Evolutionary conservation across 2,113 vertebrate genomes (phyloP), one percentile per base, ranked within the genome.

Genomic region (Dicaeum eximium): DNA sequence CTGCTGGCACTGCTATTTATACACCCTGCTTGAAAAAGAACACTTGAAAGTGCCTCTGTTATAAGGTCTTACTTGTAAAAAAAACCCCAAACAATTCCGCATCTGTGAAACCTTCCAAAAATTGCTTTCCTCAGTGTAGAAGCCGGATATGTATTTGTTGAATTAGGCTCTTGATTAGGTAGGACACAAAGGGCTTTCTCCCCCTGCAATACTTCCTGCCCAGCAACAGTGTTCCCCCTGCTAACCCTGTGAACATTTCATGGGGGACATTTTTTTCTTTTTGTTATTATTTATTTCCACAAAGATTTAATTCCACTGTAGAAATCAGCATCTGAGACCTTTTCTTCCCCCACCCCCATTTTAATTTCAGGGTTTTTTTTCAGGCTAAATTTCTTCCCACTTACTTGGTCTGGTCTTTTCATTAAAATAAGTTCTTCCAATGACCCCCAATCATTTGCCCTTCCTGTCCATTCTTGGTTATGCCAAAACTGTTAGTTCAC

Each of bases 401-500:
- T 79, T 71, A 77, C 78, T 81, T 66, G 86, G 70, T 74, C 79
- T 89, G 95, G 58, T 51, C 47, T 91, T 96, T 77, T 82, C 81
- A 93, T 97, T 93, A 94, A 92, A 94, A 70, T 69, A 64, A 92
- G 95, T 91, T 96, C 91, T 97, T 91, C 92, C 95, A 69, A 77
- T 93, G 97, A 94, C 95, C 93, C 92, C 95, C 93, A 84, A 88
- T 97, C 95, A 91, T 87, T 84, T 97, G 89, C 96, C 93, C 94
- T 98, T 97, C 97, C 98, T 89, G 95, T 95, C 75, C 91, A 58
- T 86, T 89, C 91, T 90, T 96, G 97, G 91, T 90, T 92, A 95
- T 96, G 97, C 96, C 96, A 96, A 97, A 98, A 95, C 92, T 97
- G 97, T 97, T 97, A 83, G 96, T 96, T 97, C 98, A 98, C 98